Evolutionary conservation across 2,888 invertebrate species (phyloP).

Genomic region (Terebella lapidaria): DNA sequence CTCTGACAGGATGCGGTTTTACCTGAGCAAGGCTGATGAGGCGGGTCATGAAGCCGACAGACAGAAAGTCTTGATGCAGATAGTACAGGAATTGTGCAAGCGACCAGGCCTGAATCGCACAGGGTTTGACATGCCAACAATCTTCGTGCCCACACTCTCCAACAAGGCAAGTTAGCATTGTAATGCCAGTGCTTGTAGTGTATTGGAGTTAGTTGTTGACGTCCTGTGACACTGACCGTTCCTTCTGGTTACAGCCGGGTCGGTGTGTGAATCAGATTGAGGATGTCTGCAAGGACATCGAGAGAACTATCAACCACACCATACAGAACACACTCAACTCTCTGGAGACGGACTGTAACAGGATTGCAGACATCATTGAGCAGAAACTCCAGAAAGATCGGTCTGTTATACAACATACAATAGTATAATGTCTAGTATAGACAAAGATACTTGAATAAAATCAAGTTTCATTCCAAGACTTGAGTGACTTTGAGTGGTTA

Average conservation of each 20-base stretch:
- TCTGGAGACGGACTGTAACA: constrained; percentile 58
- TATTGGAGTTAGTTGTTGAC: background rate
- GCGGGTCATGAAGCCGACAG: constrained; percentile 60
- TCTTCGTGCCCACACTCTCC: constrained; percentile 55
- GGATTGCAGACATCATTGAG: constrained; percentile 53
- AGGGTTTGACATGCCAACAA: constrained; percentile 61
- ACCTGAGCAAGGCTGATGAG: constrained; percentile 61
- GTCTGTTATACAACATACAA: constrained; percentile 17
- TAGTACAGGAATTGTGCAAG: constrained; percentile 61
- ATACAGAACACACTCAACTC: constrained; percentile 60
- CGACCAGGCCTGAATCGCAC: constrained; percentile 59
- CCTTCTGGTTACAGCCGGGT: constrained; percentile 28
- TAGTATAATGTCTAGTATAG: background rate
- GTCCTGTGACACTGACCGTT: background rate
- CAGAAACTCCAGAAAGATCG: constrained; percentile 52
- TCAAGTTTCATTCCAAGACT: background rate
- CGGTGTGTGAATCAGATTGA: constrained; percentile 60
- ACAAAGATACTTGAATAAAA: no score
- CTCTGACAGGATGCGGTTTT: constrained; percentile 58
- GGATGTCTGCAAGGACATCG: constrained; percentile 58
- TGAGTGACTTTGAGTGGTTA: no score
- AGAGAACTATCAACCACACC: constrained; percentile 59
- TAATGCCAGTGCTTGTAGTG: background rate
- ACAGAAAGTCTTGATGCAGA: constrained; percentile 58
- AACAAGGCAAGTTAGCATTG: background rate